Base-by-base conservation (phyloP, 2,797 vertebrate species). In the Telmatherina bonti region DNA sequence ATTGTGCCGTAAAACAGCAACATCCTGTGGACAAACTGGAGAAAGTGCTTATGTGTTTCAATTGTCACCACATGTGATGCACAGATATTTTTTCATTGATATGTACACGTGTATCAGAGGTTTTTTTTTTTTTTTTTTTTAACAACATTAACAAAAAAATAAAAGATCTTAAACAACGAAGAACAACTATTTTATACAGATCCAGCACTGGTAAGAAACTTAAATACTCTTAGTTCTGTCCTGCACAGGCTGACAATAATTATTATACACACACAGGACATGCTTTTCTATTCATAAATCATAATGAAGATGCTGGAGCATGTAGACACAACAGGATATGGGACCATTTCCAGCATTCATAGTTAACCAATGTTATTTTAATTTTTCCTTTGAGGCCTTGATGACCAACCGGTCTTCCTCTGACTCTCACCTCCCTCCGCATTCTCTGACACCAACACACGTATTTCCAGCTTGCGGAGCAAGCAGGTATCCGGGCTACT, bases 401-500 rank as follows among this genome's bases (percentile, higher is more conserved):
- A 81, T 85, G 84, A 78, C 35, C 81, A 81, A 56, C 70, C 78
- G 78, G 67, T 85, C 84, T 89, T 92, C 89, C 84, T 86, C 76
- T 83, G 63, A 74, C 85, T 88, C 82, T 82, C 88, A 87, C 89
- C 84, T 90, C 72, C 75, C 72, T 70, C 74, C 36, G 63, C 67
- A 67, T 67, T 72, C 62, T 60, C 20, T 41, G n/a, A 52, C 73
- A 81, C 58, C 76, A 76, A 76, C 61, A 75, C 63, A 63, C 53
- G 56, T 49, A 63, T 71, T 76, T 87, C 81, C 89, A 81, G 71
- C 62, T 52, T 65, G 81, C 60, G 72, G 15, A 81, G 85, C 83
- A 89, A 90, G 57, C 92, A 91, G 89, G 90, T 93, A 93, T 93
- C 93, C 90, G 93, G 92, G 70, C 77, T 80, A 85, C 43, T 85